Conservation (phyloP, 2,888 invertebrate genomes). For the Caenorhabditis sp. region DNA sequence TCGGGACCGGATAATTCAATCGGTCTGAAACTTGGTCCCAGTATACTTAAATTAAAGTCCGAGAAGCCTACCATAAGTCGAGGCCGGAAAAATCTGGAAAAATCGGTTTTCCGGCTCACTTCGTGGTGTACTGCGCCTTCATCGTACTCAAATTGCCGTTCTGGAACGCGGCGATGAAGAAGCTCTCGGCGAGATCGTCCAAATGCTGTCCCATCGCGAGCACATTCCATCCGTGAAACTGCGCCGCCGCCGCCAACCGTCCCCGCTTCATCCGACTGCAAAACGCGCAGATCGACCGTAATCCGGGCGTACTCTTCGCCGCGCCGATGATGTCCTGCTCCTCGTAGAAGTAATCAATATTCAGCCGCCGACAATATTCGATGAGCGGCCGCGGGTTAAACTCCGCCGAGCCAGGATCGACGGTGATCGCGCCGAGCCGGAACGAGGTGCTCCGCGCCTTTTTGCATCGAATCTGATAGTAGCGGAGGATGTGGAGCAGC, state of each 20-base stretch:
- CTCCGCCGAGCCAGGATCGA: slow-evolving; percentile 84
- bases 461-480: slow-evolving; percentile 86
- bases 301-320: slow-evolving; percentile 80
- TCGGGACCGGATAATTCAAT: too few relatives aligned
- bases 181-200: slow-evolving; percentile 87
- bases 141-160: slow-evolving; percentile 87
- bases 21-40: too few relatives aligned
- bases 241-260: slow-evolving; percentile 86
- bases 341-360: slow-evolving; percentile 87
- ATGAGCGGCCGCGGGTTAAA: slow-evolving; percentile 85
- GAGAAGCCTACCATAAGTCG: too few relatives aligned
- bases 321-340: slow-evolving; percentile 83
- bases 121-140: slow-evolving; percentile 87
- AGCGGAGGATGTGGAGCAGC: slow-evolving; percentile 88
- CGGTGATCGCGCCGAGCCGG: slow-evolving; percentile 85
- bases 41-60: too few relatives aligned
- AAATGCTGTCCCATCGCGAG: slow-evolving; percentile 90
- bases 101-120: slow-evolving; percentile 81
- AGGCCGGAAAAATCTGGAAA: background rate
- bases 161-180: slow-evolving; percentile 88
- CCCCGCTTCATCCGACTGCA: slow-evolving; percentile 85
- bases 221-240: slow-evolving; percentile 87
- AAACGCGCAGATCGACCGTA: slow-evolving; percentile 85
- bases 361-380: slow-evolving; percentile 86
- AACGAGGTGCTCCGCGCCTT: slow-evolving; percentile 83